Percentiles rank a stretch among this genome's conserved stretches.
Conservation (phyloP, 2,113 vertebrate species). For the Hyaena hyaena region DNA sequence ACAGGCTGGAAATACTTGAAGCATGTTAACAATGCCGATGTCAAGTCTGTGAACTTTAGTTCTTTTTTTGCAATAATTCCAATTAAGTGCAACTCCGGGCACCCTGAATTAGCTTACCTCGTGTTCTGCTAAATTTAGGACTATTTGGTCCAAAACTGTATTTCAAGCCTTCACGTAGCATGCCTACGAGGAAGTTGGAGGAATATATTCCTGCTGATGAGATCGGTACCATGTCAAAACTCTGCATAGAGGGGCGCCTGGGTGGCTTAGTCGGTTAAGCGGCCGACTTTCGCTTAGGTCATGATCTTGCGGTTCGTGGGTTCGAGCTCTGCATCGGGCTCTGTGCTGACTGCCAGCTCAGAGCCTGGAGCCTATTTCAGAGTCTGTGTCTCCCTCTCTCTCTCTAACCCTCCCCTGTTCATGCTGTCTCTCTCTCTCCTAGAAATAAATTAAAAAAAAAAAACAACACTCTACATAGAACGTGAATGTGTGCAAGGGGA, state of each 20-base stretch:
- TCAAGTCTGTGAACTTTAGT: conserved; percentile 58
- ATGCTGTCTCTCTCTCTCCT: too few species aligned
- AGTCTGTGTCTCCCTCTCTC: too few species aligned
- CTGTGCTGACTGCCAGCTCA: too few species aligned
- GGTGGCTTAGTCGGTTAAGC: too few species aligned
- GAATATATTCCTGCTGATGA: background rate
- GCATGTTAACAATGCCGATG: conserved; percentile 68
- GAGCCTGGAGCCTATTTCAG: too few species aligned
- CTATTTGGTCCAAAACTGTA: conserved; percentile 23
- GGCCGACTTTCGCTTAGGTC: too few species aligned
- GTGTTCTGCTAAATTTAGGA: conserved; percentile 24
- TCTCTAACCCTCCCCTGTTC: too few species aligned
- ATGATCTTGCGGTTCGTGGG: too few species aligned
- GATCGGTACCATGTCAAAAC: background rate
- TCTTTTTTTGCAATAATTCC: conserved; percentile 57
- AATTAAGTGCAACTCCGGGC: conserved; percentile 31
- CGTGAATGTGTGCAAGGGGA: background rate
- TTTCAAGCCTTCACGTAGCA: background rate
- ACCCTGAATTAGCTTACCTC: conserved; percentile 20
- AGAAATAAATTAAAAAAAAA: too few species aligned
- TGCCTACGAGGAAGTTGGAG: background rate
- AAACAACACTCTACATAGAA: too few species aligned
- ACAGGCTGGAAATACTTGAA: conserved; percentile 79
- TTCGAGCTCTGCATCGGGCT: too few species aligned
- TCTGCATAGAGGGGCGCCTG: background rate